Conservation (phyloP, 1,140 invertebrate genomes). For the Helicorthomorpha holstii region DNA sequence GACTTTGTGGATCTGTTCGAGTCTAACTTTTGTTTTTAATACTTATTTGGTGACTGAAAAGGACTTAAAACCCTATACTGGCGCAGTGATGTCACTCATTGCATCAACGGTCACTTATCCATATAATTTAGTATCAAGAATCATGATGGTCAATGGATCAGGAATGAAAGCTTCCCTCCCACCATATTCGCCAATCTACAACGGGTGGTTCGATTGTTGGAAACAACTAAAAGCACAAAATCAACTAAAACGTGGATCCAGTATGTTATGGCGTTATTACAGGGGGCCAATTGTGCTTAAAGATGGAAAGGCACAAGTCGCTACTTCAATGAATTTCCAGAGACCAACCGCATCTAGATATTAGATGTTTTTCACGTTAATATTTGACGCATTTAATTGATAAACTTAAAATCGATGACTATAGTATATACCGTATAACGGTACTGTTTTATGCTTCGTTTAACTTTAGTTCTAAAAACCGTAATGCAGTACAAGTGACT, state of each 20-base stretch:
- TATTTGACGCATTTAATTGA: no score
- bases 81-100: constrained; percentile 27
- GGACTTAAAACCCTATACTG: constrained; percentile 9
- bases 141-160: constrained; percentile 64
- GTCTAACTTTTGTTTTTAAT: constrained; percentile 55
- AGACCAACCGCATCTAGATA: not conserved
- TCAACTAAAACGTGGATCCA: constrained; percentile 66
- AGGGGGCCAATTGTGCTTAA: constrained; percentile 34
- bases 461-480: no score
- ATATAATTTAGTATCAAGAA: constrained; percentile 66
- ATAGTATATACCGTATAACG: no score
- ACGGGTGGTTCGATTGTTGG: constrained; percentile 61
- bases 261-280: constrained; percentile 60
- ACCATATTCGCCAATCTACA: constrained; percentile 61
- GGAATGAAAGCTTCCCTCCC: constrained; percentile 52
- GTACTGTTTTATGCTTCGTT: no score
- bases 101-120: constrained; percentile 66
- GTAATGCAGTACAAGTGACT: no score
- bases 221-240: constrained; percentile 40
- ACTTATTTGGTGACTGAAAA: constrained; percentile 58
- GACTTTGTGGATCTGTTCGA: constrained; percentile 47
- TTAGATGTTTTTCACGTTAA: no score
- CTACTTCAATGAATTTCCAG: not conserved
- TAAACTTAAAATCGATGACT: no score
- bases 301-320: constrained; percentile 11